Conservation (phyloP, 2,113 vertebrate species). For the Atractosteus spatula region DNA sequence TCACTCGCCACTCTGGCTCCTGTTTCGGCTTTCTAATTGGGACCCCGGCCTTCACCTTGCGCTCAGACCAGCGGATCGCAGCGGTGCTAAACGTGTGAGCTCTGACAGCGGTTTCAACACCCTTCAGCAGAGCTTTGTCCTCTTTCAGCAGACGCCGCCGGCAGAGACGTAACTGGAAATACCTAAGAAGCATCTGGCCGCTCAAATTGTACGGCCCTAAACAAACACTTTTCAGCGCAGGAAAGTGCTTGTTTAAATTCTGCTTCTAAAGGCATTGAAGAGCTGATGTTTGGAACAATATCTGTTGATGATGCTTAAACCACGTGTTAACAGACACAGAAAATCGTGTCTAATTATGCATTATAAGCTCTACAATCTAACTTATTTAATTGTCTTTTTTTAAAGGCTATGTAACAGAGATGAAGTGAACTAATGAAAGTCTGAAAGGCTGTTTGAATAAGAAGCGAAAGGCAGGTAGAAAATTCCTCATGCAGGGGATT, state of each 20-base stretch:
- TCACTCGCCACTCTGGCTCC: slow-evolving; percentile 1
- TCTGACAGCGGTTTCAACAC: slow-evolving; percentile 1
- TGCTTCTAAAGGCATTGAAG: not conserved
- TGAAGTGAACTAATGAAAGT: too few relatives aligned
- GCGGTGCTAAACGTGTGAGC: not conserved
- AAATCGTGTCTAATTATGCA: too few relatives aligned
- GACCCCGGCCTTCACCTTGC: not conserved
- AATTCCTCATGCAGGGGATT: too few relatives aligned
- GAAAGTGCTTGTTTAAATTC: not conserved
- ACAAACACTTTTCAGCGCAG: slow-evolving; percentile 7
- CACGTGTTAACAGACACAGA: not conserved
- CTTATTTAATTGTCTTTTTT: too few relatives aligned
- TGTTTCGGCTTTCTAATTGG: not conserved
- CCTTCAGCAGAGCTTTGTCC: not conserved
- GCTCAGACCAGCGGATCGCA: not conserved
- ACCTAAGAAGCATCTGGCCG: slow-evolving; percentile 3
- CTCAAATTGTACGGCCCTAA: not conserved
- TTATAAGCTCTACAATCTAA: too few relatives aligned
- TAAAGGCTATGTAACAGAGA: too few relatives aligned
- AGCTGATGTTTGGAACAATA: not conserved
- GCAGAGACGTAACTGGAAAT: not conserved
- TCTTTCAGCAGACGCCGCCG: not conserved
- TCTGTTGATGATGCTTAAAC: slow-evolving; percentile 15
- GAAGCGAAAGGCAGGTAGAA: too few relatives aligned
- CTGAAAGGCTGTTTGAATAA: too few relatives aligned